Evolutionary conservation across 2,113 vertebrate genomes (phyloP), one percentile per base, ranked within the genome.

Genomic region (Tetrao urogallus): DNA sequence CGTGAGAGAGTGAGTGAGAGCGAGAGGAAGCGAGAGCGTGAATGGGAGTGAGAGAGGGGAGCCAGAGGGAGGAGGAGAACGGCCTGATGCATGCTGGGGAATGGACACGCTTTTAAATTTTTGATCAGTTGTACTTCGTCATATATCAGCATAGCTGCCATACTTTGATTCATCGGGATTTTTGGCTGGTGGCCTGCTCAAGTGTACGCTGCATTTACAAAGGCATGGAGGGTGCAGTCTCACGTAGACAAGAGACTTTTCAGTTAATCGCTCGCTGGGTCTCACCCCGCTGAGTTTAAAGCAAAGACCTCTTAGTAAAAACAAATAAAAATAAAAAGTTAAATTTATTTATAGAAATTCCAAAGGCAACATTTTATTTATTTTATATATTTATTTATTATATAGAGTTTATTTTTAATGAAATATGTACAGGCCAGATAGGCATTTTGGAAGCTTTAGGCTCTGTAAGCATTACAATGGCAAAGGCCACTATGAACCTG

Each of bases 331-430:
- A 82, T 85, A 94, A 98, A 98, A 98, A 94, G 94, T 98, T 98
- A 98, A 98, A 98, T 98, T 98, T 98, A 98, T 98, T 98, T 98
- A 98, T 98, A 98, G 98, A 98, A 98, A 98, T 98, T 98, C 98
- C 98, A 98, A 98, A 98, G 98, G 98, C 98, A 97, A 98, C 98
- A 98, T 98, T 98, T 98, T 98, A 98, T 98, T 98, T 98, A 98
- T 98, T 98, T 98, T 98, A 98, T 98, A 98, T 98, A 98, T 98
- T 98, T 98, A 98, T 98, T 98, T 98, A 98, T 98, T 98, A 98
- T 98, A 98, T 98, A 98, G 98, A 98, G 98, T 98, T 98, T 98
- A 98, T 98, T 98, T 98, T 98, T 98, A 98, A 98, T 98, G 98
- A 98, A 98, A 98, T 98, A 97, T 98, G 98, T 98, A 98, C 98